Evolutionary conservation across 2,113 vertebrate genomes (phyloP).

Genomic region (Centropus unirufus): DNA sequence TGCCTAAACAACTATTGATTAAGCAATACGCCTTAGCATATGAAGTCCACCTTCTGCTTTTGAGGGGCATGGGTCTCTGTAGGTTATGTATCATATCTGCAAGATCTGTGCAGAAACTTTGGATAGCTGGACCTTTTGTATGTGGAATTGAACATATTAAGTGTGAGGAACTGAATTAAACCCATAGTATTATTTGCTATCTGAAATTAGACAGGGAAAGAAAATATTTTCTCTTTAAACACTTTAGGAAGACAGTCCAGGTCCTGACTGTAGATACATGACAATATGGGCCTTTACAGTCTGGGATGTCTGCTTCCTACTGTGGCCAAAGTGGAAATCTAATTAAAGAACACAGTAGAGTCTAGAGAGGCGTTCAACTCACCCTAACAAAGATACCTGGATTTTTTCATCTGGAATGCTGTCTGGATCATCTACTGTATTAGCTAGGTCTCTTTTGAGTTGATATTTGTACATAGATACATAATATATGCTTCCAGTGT

Average conservation of each 20-base stretch:
- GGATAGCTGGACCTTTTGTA: not conserved
- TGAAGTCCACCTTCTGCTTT: not conserved
- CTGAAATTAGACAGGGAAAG: not conserved
- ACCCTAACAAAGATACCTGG: not conserved
- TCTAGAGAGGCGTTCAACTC: not conserved
- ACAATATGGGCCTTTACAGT: not conserved
- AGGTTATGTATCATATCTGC: not conserved
- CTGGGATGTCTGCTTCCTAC: not conserved
- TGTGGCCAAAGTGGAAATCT: not conserved
- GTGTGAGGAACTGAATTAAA: not conserved
- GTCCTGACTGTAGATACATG: not conserved
- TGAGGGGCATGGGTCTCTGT: not conserved
- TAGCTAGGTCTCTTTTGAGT: not conserved
- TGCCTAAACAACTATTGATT: not conserved
- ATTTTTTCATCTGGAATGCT: not conserved
- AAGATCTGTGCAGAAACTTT: not conserved
- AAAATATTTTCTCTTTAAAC: not conserved
- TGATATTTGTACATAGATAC: not conserved
- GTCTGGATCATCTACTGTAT: not conserved
- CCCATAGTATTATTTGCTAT: not conserved
- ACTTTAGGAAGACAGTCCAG: fast-evolving
- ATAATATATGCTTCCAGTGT: not conserved
- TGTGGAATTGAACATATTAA: not conserved
- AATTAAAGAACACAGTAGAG: not conserved
- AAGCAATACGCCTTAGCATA: not conserved